These are phyloP conservation scores for Drosophila kanekoi DNA, from an alignment of 2,888 invertebrate species.

Conservation along the genomic window DNA sequence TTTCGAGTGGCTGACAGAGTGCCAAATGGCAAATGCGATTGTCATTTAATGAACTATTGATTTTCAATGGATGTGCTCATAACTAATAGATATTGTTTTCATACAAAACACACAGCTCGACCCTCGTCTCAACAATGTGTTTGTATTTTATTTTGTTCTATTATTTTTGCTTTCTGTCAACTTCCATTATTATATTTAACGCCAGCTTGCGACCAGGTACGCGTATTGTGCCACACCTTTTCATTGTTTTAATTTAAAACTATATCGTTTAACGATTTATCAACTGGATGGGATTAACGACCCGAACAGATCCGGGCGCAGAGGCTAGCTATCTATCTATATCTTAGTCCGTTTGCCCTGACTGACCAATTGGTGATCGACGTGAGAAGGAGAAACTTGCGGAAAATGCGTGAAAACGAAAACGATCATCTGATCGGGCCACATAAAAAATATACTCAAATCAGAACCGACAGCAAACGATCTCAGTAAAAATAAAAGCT, in stretches of 20 bases:
- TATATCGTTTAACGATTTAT: neutral
- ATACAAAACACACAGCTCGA: conserved; percentile 5
- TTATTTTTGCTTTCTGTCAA: conserved; percentile 21
- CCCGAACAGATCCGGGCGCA: too few relatives aligned
- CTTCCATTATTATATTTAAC: conserved; percentile 26
- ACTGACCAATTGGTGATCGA: too few relatives aligned
- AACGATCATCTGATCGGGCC: too few relatives aligned
- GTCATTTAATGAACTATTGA: conserved; percentile 66
- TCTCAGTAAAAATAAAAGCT: too few relatives aligned
- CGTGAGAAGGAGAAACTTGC: too few relatives aligned
- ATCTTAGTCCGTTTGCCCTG: too few relatives aligned
- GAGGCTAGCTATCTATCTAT: too few relatives aligned
- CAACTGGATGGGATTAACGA: neutral
- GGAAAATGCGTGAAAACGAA: too few relatives aligned
- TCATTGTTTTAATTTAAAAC: neutral
- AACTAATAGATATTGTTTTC: conserved; percentile 19
- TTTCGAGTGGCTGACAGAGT: conserved; percentile 33
- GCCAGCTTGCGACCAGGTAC: conserved; percentile 9
- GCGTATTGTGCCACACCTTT: conserved; percentile 14
- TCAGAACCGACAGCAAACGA: too few relatives aligned
- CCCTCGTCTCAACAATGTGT: conserved; percentile 38
- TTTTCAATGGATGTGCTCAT: conserved; percentile 27
- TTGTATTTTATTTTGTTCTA: neutral
- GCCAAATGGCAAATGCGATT: conserved; percentile 50
- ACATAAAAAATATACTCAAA: too few relatives aligned